Percentiles rank a stretch among this genome's conserved stretches.
Conservation (phyloP, 2,113 vertebrate genomes). For the Penelope pileata region DNA sequence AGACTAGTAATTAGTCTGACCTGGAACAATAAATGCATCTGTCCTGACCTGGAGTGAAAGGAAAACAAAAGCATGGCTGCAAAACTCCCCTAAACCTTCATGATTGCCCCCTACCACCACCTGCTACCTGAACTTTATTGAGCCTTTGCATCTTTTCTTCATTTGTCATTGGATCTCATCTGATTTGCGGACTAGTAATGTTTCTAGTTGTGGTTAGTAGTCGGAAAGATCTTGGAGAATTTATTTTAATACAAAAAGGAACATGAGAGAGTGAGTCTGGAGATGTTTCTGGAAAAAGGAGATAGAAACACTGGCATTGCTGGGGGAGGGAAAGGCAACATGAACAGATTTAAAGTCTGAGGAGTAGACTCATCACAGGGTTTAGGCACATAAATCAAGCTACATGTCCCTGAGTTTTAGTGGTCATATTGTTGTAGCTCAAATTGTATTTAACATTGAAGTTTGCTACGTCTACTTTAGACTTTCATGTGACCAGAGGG, state of each 20-base stretch:
- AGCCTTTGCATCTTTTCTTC: neutral
- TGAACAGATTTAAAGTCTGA: neutral
- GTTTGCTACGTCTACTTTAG: neutral
- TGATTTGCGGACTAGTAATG: neutral
- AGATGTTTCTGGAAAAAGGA: neutral
- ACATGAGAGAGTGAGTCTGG: neutral
- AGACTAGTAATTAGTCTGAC: neutral
- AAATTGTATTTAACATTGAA: neutral
- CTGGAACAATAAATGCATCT: neutral
- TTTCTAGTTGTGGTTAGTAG: neutral
- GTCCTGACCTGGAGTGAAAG: neutral
- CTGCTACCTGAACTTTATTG: neutral
- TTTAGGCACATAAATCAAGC: neutral
- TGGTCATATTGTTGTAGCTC: neutral
- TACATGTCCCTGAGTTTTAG: neutral
- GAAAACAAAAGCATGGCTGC: neutral
- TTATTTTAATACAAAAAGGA: neutral
- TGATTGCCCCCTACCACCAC: neutral
- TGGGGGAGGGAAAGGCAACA: neutral
- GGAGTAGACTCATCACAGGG: neutral
- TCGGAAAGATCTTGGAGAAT: neutral
- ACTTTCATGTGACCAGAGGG: neutral
- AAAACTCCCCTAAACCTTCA: neutral
- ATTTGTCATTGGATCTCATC: neutral
- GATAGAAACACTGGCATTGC: neutral